Evolutionary conservation across 2,888 invertebrate genomes (phyloP), one percentile per base, ranked within the genome.

Genomic region (Glyphotaelius pellucidus): DNA sequence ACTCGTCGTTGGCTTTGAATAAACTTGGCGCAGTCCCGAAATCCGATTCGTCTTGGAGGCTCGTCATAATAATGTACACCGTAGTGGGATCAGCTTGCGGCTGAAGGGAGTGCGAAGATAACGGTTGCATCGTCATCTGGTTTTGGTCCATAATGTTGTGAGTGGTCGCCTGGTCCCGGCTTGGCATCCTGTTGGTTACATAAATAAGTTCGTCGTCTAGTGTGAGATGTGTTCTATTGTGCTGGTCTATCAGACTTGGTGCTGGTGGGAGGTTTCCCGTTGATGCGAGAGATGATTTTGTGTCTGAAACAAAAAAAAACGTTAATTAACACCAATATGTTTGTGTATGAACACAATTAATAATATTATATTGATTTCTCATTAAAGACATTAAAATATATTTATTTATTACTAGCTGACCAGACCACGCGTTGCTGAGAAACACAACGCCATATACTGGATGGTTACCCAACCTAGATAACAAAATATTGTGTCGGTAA

Each of bases 131-230:
- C 47, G 67, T 79, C 25, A 42, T 47, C n/a, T 88, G 81, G 32
- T 47, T 80, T 84, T 89, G 84, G 81, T 91, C 89, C 84, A 89
- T 9, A 25, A 38, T 19, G 52, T 88, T 32, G n/a, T 35, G 52
- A 19, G 42, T n/a, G 2, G 67, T 14, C 15, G 38, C 25, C 32
- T 86, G 85, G 35, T n/a, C 30, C n/a, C 52, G 30, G 52, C 47
- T 35, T 52, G 91, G 38, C 7, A 84, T 89, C 35, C 81, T 83
- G 12, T 89, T 38, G 25, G 91, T 91, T 14, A 84, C 89, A 79
- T 89, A 91, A 30, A 91, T 91, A 31, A 91, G 79, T 31, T 91
- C 91, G 30, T 91, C 91, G n/a, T 87, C 81, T 31, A 91, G 47
- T 25, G 83, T 31, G 11, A 35, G 52, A 32, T 91, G 89, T 19